These are phyloP conservation scores for Alcedo atthis DNA, from an alignment of 2,797 vertebrate genomes.

Conservation along the genomic window DNA sequence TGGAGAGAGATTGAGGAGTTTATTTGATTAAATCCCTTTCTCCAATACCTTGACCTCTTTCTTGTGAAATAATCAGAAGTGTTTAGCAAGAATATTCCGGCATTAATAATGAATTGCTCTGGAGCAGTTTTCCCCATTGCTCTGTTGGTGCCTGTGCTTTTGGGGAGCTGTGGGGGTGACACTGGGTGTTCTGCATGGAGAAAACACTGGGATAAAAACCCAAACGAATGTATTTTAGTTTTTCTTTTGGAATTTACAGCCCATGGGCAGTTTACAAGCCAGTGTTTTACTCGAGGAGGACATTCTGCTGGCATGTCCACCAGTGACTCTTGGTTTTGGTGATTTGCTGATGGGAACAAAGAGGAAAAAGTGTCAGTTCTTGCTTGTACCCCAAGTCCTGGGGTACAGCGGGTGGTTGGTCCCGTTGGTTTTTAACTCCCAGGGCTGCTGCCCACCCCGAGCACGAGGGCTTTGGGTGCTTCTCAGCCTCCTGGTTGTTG, in stretches of 20 bases:
- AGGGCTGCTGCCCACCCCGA: background rate
- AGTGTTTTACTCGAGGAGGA: background rate
- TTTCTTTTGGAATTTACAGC: constrained; percentile 33
- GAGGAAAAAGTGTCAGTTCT: background rate
- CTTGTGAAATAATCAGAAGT: constrained; percentile 93
- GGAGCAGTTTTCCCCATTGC: constrained; percentile 76
- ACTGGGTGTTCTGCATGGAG: background rate
- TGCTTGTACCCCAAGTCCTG: too few relatives aligned
- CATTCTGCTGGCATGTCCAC: background rate
- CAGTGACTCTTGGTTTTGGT: background rate
- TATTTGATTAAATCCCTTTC: constrained; percentile 90
- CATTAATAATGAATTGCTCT: constrained; percentile 94
- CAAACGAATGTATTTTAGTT: background rate
- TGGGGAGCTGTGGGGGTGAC: background rate
- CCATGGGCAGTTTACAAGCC: background rate
- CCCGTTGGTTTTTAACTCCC: too few relatives aligned
- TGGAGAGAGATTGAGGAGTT: constrained; percentile 89
- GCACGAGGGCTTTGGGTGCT: background rate
- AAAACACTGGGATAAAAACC: background rate
- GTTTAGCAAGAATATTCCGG: constrained; percentile 93
- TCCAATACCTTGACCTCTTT: constrained; percentile 91
- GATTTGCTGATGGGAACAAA: background rate
- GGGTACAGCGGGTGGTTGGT: too few relatives aligned
- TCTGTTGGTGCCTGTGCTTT: constrained; percentile 69
- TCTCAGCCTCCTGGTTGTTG: background rate